A percentile compares a stretch with the other conserved stretches of the same genome.
Conservation (phyloP, 2,888 invertebrate genomes). For the Parnassius mnemosyne region DNA sequence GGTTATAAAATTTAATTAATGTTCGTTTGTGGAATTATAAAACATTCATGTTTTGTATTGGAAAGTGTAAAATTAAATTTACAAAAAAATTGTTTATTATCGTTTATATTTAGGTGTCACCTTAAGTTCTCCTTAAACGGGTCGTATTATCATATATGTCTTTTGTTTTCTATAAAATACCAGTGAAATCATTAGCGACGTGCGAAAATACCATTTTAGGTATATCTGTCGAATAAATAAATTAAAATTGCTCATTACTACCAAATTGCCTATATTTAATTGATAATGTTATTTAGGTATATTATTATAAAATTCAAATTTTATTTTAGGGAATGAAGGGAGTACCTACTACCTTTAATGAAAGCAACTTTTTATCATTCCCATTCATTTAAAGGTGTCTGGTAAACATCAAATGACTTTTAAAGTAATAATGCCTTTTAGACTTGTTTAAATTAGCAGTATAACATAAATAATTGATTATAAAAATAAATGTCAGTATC, state of each 20-base stretch:
- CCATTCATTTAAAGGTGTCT: too few species aligned
- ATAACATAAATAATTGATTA: too few species aligned
- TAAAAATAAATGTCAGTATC: too few species aligned
- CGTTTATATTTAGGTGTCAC: background rate
- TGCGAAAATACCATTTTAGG: background rate
- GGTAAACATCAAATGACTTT: too few species aligned
- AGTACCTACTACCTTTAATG: too few species aligned
- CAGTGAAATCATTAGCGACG: background rate
- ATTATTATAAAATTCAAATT: too few species aligned
- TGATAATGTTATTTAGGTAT: too few species aligned
- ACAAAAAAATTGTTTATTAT: background rate
- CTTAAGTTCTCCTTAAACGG: background rate
- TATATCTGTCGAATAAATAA: background rate
- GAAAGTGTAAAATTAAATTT: background rate
- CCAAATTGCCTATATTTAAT: too few species aligned
- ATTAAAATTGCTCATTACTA: background rate
- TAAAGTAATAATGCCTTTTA: too few species aligned
- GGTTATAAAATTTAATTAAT: slow-evolving; percentile 33
- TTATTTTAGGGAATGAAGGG: too few species aligned
- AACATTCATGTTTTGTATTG: background rate
- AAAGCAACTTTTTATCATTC: too few species aligned
- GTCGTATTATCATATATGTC: background rate
- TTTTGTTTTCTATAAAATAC: background rate
- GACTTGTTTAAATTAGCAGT: too few species aligned
- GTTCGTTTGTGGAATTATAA: slow-evolving; percentile 26